phyloP scores from a whole-genome alignment of 2,113 vertebrate species.

The Pungitius pungitius region DNA sequence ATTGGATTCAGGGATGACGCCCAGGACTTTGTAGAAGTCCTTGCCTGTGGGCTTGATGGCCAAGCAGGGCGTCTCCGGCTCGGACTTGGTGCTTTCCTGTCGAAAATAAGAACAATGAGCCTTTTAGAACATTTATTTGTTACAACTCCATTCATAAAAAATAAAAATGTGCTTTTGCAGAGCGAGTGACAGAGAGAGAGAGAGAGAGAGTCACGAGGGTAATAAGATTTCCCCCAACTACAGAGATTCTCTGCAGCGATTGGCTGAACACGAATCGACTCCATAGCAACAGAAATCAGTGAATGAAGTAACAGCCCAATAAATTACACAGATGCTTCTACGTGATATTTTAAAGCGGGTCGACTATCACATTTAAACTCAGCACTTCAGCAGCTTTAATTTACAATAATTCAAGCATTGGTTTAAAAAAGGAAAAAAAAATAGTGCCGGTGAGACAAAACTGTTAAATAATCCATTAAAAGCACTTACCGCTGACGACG shows the following conservation, averaged over 20 bases:
- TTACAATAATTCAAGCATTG: background rate
- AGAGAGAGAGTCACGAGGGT: slow-evolving; percentile 13
- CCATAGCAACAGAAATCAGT: slow-evolving; percentile 20
- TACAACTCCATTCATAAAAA: background rate
- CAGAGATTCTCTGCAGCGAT: slow-evolving; percentile 57
- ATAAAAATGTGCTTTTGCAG: background rate
- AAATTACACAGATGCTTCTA: background rate
- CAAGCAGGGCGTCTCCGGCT: slow-evolving; percentile 73
- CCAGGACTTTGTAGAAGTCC: slow-evolving; percentile 96
- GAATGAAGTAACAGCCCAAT: no score
- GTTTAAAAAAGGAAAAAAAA: no score
- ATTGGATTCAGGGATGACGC: slow-evolving; percentile 88
- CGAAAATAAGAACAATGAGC: slow-evolving; percentile 15
- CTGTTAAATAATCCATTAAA: background rate
- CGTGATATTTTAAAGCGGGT: background rate
- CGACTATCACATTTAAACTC: background rate
- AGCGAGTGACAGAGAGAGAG: background rate
- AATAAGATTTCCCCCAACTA: slow-evolving; percentile 44
- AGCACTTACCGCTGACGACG: slow-evolving; percentile 77
- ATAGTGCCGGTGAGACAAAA: background rate
- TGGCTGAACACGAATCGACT: slow-evolving; percentile 44
- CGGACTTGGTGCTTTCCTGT: slow-evolving; percentile 76
- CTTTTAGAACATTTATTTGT: background rate
- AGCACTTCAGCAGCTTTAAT: background rate
- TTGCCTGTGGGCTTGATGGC: slow-evolving; percentile 86